Conservation (phyloP, 2,797 vertebrate species). For the Cyclopterus lumpus region DNA sequence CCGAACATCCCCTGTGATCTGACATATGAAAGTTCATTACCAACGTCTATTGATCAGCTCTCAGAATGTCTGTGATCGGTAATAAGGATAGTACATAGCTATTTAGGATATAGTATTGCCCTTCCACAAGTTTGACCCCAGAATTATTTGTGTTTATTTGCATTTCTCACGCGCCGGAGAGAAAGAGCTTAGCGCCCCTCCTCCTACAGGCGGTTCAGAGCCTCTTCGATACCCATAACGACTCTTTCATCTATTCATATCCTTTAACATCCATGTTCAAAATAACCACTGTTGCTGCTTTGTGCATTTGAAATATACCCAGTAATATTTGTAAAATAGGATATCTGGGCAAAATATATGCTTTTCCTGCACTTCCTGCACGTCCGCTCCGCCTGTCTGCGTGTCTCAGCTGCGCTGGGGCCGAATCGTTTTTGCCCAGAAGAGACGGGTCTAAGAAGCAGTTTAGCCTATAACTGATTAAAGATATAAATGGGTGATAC, state of each 20-base stretch:
- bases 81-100: background rate
- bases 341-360: no score
- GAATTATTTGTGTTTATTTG: no score
- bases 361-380: no score
- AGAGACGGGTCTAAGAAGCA: no score
- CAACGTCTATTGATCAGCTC: background rate
- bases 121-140: background rate
- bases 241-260: background rate
- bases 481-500: no score
- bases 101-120: background rate
- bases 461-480: no score
- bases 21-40: slow-evolving; percentile 1
- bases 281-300: background rate
- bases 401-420: no score
- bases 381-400: no score
- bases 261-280: background rate
- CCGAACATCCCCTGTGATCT: background rate
- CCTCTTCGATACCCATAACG: background rate
- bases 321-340: no score
- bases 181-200: background rate
- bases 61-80: background rate
- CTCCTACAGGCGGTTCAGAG: background rate
- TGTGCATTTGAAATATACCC: background rate
- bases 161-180: no score
- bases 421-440: no score